Evolutionary conservation across 2,888 invertebrate genomes (phyloP).

Genomic region (Leucoptera coffeella): DNA sequence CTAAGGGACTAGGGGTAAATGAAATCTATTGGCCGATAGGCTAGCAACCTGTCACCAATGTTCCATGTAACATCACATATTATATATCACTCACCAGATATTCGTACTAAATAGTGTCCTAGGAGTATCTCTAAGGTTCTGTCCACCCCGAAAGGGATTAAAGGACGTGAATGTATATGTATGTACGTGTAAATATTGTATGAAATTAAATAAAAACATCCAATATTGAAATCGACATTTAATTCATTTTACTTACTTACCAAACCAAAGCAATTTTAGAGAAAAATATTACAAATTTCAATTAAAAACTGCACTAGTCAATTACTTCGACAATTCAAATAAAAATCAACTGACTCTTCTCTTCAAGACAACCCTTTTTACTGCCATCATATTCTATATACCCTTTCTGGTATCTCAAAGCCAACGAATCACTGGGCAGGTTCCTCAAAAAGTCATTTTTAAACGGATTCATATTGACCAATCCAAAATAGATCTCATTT

Average conservation of each 20-base stretch:
- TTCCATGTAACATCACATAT: background rate
- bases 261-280: too few species aligned
- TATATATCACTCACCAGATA: background rate
- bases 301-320: too few species aligned
- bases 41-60: background rate
- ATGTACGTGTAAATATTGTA: background rate
- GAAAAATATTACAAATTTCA: too few species aligned
- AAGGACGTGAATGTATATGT: background rate
- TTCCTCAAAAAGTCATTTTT: constrained; percentile 22
- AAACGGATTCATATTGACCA: constrained; percentile 24
- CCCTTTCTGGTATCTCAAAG: constrained; percentile 35
- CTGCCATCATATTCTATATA: too few species aligned
- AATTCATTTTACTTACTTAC: too few species aligned
- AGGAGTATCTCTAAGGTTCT: background rate
- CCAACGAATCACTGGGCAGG: constrained; percentile 24
- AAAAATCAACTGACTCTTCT: constrained; percentile 20
- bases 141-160: background rate
- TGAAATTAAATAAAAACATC: too few species aligned
- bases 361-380: too few species aligned
- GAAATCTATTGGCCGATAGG: background rate
- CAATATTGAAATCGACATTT: too few species aligned
- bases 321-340: too few species aligned
- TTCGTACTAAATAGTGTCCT: background rate
- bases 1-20: background rate
- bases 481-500: constrained; percentile 28